phyloP scores from a whole-genome alignment of 2,113 vertebrate species.

The Myrmecobius fasciatus region DNA sequence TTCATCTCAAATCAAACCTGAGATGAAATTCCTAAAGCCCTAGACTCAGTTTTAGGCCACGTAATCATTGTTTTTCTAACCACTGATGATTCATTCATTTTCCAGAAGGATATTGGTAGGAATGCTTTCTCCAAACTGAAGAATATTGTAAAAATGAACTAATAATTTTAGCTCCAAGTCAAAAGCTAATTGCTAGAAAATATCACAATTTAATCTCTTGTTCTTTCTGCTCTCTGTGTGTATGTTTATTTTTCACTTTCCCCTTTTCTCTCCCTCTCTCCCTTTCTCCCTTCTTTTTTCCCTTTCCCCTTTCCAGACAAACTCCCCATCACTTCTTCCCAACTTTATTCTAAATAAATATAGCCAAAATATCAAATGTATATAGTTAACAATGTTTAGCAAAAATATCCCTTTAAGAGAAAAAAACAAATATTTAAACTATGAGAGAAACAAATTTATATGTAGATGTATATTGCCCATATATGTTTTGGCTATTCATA shows the following conservation, averaged over 20 bases:
- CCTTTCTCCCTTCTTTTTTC: too few relatives aligned
- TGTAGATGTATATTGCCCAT: not conserved
- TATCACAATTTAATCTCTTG: not conserved
- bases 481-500: not conserved
- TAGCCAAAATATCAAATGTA: not conserved
- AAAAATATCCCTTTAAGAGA: not conserved
- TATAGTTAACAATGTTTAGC: not conserved
- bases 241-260: too few relatives aligned
- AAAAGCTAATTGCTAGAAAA: not conserved
- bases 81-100: not conserved
- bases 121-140: not conserved
- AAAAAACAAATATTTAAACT: not conserved
- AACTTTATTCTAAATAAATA: not conserved
- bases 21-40: not conserved
- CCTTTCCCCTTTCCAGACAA: too few relatives aligned
- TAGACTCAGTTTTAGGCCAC: not conserved
- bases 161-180: not conserved
- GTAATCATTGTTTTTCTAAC: not conserved
- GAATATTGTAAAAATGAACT: not conserved
- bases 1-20: not conserved
- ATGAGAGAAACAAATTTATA: not conserved
- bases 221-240: too few relatives aligned
- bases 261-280: too few relatives aligned
- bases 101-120: not conserved
- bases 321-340: not conserved